Base-by-base conservation (phyloP, 2,888 invertebrate genomes). In the Patella pellucida region DNA sequence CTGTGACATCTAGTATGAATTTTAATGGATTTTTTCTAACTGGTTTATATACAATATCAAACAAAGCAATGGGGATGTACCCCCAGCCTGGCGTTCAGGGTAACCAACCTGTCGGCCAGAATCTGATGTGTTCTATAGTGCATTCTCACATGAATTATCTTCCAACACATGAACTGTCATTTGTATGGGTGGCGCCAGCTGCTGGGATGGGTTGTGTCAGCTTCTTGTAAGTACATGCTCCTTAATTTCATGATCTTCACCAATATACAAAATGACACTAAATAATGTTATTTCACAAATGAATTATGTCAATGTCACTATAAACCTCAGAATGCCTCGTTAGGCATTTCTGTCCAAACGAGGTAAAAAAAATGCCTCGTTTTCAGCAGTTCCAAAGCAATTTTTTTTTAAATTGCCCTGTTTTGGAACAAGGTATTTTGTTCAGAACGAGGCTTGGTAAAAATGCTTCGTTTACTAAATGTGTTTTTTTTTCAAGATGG, bases 1-100 rank as follows among this genome's bases (percentile, higher is more conserved):
- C 85, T 52, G 85, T 91, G 15, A 82, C 83, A 56, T 89, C 90
- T 16, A 90, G 87, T 76, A 80, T 86, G 72, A 89, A 88, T 75
- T 90, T 91, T 83, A 89, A 91, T 82, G 89, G 88, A 5, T 89
- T 91, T 77, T 79, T 90, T 41, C 79, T 91, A 81, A 90, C 89
- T 14, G 91, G 90, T 2, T 80, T 91, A 51, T 90, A 89, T 85
- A 89, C 90, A 16, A 82, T 88, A 52, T 83, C 88, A 3, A 75
- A 79, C 52, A 76, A 79, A n/a, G 80, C 81, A 9, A 74, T 82
- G 68, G 54, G 79, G 67, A 70, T 84, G 54, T 62, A 41, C 3
- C 51, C 52, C 19, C 69, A 70, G 52, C 75, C 80, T 68, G 80
- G 79, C 41, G 50, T 80, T 19, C 75, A 80, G 41, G 82, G 77